Evolutionary conservation across 2,888 invertebrate genomes (phyloP).

Genomic region (Siphlonurus alternatus): DNA sequence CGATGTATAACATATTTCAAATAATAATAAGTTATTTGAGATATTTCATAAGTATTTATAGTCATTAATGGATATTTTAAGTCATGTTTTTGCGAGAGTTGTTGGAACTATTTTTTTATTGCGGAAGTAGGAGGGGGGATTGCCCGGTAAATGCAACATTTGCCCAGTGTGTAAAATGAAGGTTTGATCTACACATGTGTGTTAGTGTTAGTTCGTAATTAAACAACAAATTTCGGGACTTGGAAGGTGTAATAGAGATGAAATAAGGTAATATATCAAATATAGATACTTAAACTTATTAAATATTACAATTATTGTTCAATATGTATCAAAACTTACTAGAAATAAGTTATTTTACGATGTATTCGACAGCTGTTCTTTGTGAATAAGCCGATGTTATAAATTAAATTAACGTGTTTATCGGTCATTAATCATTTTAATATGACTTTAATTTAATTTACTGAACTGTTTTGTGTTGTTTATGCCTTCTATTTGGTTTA

Average conservation of each 20-base stretch:
- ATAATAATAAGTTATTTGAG: too few relatives aligned
- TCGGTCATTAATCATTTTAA: too few relatives aligned
- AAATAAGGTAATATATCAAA: neutral
- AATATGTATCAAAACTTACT: neutral
- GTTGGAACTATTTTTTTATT: neutral
- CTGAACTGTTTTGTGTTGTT: too few relatives aligned
- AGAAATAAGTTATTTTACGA: neutral
- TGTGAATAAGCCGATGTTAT: too few relatives aligned
- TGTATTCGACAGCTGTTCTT: neutral
- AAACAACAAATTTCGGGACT: neutral
- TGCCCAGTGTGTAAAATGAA: neutral
- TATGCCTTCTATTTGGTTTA: too few relatives aligned
- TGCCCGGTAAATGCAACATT: neutral
- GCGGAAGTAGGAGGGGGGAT: neutral
- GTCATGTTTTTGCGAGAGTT: neutral
- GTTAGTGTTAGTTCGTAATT: neutral
- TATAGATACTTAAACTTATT: neutral
- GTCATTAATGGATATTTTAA: neutral
- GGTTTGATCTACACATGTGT: neutral
- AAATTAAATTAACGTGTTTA: too few relatives aligned
- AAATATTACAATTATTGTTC: neutral
- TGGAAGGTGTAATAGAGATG: neutral
- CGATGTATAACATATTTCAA: too few relatives aligned
- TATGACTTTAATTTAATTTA: too few relatives aligned
- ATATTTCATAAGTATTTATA: too few relatives aligned